Evolutionary conservation across 2,113 vertebrate genomes (phyloP).

Genomic region (Chrysemys picta): DNA sequence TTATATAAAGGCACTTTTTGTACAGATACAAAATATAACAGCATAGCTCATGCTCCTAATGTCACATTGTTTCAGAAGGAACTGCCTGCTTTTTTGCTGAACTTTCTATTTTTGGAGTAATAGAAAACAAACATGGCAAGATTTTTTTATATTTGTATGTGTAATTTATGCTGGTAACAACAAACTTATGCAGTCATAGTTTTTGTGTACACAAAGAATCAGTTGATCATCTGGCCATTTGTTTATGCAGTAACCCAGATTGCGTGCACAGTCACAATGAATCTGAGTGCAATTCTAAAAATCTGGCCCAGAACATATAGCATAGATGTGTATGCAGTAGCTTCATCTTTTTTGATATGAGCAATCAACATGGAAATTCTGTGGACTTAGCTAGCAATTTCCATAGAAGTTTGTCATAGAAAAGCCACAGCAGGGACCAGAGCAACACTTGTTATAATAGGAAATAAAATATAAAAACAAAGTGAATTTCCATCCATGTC

Average conservation of each 20-base stretch:
- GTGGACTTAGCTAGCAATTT: not conserved
- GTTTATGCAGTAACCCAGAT: not conserved
- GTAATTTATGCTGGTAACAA: not conserved
- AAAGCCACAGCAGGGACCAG: not conserved
- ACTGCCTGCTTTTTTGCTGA: not conserved
- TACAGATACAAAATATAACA: fast-evolving
- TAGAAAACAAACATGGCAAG: not conserved
- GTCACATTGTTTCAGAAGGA: not conserved
- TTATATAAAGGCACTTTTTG: not conserved
- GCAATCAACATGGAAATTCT: not conserved
- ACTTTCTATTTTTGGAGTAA: not conserved
- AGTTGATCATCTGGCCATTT: not conserved
- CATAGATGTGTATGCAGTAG: not conserved
- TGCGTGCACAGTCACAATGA: not conserved
- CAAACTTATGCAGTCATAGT: not conserved
- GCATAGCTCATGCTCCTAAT: not conserved
- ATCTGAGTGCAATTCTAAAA: not conserved
- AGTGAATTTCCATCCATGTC: not conserved
- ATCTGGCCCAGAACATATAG: not conserved
- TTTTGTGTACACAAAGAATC: not conserved
- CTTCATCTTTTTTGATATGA: not conserved
- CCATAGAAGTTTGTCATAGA: not conserved
- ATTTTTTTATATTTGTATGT: not conserved
- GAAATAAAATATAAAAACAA: not conserved
- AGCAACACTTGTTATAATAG: not conserved